Conservation (phyloP, 1,140 invertebrate species). For the Dryas iulia region DNA sequence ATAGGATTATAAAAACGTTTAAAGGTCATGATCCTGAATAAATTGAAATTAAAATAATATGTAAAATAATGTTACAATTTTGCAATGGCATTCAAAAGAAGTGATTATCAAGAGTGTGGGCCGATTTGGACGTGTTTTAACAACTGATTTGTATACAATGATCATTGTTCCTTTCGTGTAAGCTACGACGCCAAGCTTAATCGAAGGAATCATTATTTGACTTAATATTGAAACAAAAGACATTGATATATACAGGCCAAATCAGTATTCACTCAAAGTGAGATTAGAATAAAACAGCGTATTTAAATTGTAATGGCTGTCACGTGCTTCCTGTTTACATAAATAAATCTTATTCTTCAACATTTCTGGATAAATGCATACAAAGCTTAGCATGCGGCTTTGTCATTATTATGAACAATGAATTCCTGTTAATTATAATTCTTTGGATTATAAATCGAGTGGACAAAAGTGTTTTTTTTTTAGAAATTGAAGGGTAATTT, state of each 20-base stretch:
- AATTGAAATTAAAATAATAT: not conserved
- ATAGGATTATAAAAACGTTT: no score
- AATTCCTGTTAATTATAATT: no score
- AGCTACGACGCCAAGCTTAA: conserved; percentile 13
- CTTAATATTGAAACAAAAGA: conserved; percentile 15
- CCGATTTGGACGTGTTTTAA: conserved; percentile 28
- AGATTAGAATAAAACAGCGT: not conserved
- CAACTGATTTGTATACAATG: conserved; percentile 33
- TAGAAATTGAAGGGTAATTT: no score
- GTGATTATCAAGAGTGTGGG: conserved; percentile 23
- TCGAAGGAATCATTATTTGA: conserved; percentile 13
- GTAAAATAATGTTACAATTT: conserved; percentile 2
- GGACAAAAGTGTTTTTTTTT: no score
- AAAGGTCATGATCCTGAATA: no score
- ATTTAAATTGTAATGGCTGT: not conserved
- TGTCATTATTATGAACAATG: not conserved
- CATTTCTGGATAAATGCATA: not conserved
- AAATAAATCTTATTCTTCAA: conserved; percentile 1
- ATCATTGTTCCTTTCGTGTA: conserved; percentile 25
- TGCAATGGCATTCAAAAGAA: conserved; percentile 20
- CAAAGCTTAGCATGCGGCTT: not conserved
- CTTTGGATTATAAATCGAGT: no score
- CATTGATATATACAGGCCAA: not conserved
- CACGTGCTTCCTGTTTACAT: not conserved
- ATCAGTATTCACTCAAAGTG: not conserved